phyloP scores from a whole-genome alignment of 2,797 vertebrate genomes.

The Tragelaphus oryx region DNA sequence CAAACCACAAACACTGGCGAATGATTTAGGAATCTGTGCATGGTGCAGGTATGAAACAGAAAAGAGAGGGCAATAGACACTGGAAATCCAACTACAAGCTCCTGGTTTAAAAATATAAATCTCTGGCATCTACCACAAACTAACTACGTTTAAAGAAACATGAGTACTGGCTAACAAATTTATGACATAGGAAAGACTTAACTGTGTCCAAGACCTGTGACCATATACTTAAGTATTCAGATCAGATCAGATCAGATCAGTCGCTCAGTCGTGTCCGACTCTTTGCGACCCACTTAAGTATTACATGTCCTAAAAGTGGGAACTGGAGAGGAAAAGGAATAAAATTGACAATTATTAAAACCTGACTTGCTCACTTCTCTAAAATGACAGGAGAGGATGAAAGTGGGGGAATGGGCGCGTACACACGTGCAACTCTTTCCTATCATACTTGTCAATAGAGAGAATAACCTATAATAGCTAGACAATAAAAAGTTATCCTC shows the following conservation, averaged over 20 bases:
- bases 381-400: background rate
- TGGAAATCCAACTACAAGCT: background rate
- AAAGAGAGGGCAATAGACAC: background rate
- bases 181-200: constrained; percentile 29
- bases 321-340: constrained; percentile 32
- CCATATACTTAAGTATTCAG: background rate
- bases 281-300: too few species aligned
- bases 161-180: constrained; percentile 14
- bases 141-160: constrained; percentile 34
- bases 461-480: background rate
- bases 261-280: too few species aligned
- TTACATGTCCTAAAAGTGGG: constrained; percentile 15
- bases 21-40: background rate
- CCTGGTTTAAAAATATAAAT: constrained; percentile 41
- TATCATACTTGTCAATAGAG: background rate
- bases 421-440: background rate
- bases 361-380: constrained; percentile 11
- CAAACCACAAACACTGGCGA: background rate
- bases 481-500: background rate
- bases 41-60: background rate
- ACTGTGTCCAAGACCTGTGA: background rate
- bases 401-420: background rate
- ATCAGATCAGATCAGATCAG: too few species aligned
- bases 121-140: constrained; percentile 9
- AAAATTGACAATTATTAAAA: constrained; percentile 10